Conservation (phyloP, 2,113 vertebrate species). For the Morphnarchus princeps region DNA sequence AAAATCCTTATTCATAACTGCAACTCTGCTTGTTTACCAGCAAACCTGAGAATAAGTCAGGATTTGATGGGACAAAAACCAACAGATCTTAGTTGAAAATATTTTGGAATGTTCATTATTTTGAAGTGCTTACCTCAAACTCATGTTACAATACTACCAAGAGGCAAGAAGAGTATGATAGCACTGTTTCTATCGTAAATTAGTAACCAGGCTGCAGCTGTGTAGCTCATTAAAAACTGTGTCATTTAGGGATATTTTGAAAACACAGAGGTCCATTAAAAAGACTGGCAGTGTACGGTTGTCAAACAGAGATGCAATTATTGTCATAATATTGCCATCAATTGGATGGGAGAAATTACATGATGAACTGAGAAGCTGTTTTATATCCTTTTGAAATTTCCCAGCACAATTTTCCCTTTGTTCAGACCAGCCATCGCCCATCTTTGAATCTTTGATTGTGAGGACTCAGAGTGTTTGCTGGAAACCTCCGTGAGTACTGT, state of each 20-base stretch:
- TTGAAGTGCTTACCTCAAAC: background rate
- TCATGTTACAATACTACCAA: background rate
- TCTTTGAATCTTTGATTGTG: background rate
- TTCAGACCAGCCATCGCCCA: background rate
- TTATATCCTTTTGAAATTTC: conserved; percentile 24
- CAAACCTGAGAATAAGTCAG: background rate
- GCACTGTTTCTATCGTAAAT: background rate
- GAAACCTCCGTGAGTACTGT: background rate
- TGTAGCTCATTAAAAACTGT: conserved; percentile 58
- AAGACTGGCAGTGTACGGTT: conserved; percentile 22
- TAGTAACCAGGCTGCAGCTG: conserved; percentile 57
- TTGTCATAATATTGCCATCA: conserved; percentile 63
- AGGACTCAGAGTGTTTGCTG: background rate
- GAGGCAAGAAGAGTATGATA: background rate
- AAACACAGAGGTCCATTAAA: conserved; percentile 63
- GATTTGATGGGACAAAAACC: background rate
- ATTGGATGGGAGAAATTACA: conserved; percentile 39
- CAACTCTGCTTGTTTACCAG: background rate
- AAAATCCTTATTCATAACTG: background rate
- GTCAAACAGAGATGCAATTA: conserved; percentile 61
- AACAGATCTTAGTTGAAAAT: background rate
- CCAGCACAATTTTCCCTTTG: conserved; percentile 34
- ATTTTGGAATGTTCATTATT: background rate
- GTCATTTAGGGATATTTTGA: conserved; percentile 62
- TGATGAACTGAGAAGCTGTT: conserved; percentile 2